Evolutionary conservation across 2,797 vertebrate genomes (phyloP), one percentile per base, ranked within the genome.

Genomic region (Halcyon badia): DNA sequence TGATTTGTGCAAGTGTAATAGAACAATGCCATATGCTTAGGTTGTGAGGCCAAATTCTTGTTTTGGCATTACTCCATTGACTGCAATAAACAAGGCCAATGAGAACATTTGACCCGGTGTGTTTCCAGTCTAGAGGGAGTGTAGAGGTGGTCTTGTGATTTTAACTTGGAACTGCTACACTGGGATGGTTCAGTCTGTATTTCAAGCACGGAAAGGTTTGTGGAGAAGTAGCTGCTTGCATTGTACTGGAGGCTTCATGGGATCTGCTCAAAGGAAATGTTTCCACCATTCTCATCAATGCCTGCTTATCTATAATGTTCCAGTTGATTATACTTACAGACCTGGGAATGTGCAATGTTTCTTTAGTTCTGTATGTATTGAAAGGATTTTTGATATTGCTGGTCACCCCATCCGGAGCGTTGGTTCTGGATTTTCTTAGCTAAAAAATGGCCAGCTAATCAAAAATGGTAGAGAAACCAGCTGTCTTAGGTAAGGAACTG

Each of bases 21-120:
- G 95, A 97, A 95, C 87, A 96, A 92, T 87, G 94, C 83, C 96
- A 91, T 94, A 96, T 97, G 95, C 80, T 95, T 66, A 7, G 4
- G 44, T 73, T 93, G 66, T 41, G 60, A 70, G 91, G 89, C 94
- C 94, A 97, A 95, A 87, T 93, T 95, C 95, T 77, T 17, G 4
- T 82, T 93, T 84, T 97, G 95, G 94, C 93, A 86, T 73, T 56
- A 31, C 39, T 95, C 87, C 94, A 87, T 5, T 46, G 80, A 22
- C 80, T 88, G 58, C 39, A 91, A 76, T 68, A 82, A 94, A 79
- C 0, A 2, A 96, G 66, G 48, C 58, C 93, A 97, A 49, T 49
- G 26, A 90, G 91, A 93, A 56, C 42, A 24, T 90, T 91, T 88
- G 82, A 93, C 77, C 66, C 2, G 0, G 8, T 2, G 1, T 70